phyloP scores from a whole-genome alignment of 2,113 vertebrate genomes.

The Phylloscopus whistleri region DNA sequence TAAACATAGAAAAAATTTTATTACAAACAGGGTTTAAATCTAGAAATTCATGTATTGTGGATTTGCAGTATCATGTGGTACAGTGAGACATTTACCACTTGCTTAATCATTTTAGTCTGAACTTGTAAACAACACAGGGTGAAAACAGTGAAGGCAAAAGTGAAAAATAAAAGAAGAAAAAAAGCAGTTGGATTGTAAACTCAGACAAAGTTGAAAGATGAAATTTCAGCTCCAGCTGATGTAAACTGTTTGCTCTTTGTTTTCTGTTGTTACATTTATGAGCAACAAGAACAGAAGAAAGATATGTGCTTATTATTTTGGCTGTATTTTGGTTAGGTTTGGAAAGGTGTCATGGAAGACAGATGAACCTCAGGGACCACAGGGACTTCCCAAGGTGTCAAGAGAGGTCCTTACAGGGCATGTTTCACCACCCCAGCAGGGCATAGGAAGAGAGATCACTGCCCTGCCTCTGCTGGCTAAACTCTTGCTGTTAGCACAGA shows the following conservation, averaged over 20 bases:
- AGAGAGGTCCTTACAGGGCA: neutral
- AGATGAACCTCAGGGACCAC: neutral
- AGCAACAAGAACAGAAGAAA: neutral
- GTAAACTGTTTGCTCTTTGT: neutral
- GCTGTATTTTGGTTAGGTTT: neutral
- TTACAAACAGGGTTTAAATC: neutral
- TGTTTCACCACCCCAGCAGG: neutral
- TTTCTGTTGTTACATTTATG: neutral
- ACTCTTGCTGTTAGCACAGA: neutral
- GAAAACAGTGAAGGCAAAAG: neutral
- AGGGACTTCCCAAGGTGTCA: neutral
- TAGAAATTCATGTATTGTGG: neutral
- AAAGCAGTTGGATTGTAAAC: neutral
- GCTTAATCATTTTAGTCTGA: neutral
- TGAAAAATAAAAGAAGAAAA: neutral
- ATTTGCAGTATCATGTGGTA: neutral
- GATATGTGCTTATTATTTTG: neutral
- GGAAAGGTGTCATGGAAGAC: neutral
- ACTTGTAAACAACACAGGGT: neutral
- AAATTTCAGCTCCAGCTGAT: neutral
- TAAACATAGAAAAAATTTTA: neutral
- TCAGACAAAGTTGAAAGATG: neutral
- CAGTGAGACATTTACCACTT: neutral
- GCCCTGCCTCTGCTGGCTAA: neutral
- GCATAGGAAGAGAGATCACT: neutral